Percentiles rank a stretch among this genome's conserved stretches.
These are phyloP conservation scores for Synodontis membranacea DNA, from an alignment of 2,113 vertebrate genomes.

Conservation along the genomic window DNA sequence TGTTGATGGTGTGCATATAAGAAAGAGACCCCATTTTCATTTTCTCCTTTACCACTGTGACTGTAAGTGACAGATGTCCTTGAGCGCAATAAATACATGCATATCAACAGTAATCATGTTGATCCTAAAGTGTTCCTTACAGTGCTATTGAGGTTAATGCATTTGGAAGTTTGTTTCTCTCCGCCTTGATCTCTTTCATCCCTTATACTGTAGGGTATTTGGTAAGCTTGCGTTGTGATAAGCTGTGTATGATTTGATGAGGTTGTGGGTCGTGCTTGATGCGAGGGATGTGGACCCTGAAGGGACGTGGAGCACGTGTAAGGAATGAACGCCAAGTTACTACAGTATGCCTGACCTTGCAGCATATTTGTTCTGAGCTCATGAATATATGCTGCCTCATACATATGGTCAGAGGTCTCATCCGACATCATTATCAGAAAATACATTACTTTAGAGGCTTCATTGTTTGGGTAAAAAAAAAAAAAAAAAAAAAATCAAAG, in stretches of 20 bases:
- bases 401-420: slow-evolving; percentile 35
- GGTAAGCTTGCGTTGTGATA: slow-evolving; percentile 23
- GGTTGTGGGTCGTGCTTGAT: slow-evolving; percentile 12
- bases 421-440: slow-evolving; percentile 51
- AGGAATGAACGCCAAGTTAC: slow-evolving; percentile 31
- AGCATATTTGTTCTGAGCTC: slow-evolving; percentile 40
- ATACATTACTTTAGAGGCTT: slow-evolving; percentile 36
- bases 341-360: slow-evolving; percentile 53
- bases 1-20: not conserved
- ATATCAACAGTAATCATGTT: slow-evolving; percentile 4
- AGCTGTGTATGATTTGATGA: slow-evolving; percentile 36
- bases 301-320: slow-evolving; percentile 24
- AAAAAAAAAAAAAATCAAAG: not conserved
- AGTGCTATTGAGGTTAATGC: not conserved
- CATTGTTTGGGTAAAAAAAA: slow-evolving; percentile 1
- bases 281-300: slow-evolving; percentile 34
- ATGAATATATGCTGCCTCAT: slow-evolving; percentile 49
- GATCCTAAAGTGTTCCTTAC: not conserved
- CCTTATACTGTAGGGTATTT: slow-evolving; percentile 6
- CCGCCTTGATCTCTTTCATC: not conserved
- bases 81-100: slow-evolving; percentile 9
- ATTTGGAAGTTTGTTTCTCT: slow-evolving; percentile 1
- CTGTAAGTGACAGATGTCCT: slow-evolving; percentile 33
- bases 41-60: slow-evolving; percentile 12
- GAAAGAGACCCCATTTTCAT: not conserved